phyloP scores from a whole-genome alignment of 2,888 invertebrate species.

The Druceiella hillmani region DNA sequence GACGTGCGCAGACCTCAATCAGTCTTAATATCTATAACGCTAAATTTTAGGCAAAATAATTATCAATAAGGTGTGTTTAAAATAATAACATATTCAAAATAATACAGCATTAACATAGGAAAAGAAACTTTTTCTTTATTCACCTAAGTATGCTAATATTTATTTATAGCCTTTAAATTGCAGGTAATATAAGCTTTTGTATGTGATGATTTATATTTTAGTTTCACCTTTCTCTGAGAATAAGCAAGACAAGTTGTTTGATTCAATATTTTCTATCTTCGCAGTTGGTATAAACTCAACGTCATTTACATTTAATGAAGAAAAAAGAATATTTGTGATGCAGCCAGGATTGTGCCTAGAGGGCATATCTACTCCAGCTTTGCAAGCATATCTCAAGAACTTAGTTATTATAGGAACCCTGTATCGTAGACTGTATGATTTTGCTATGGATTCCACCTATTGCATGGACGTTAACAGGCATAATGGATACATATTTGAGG shows the following conservation, averaged over 20 bases:
- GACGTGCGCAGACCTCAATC: no score
- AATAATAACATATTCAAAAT: no score
- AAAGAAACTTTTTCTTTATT: no score
- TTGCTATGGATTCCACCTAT: conserved; percentile 37
- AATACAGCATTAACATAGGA: no score
- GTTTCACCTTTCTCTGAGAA: neutral
- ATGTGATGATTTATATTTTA: no score
- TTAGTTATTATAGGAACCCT: conserved; percentile 41
- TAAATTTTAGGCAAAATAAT: no score
- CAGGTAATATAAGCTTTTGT: no score
- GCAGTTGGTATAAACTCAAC: conserved; percentile 55
- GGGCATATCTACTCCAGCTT: conserved; percentile 41
- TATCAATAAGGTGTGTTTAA: no score
- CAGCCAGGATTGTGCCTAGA: conserved; percentile 40
- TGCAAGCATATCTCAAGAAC: conserved; percentile 36
- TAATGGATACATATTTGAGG: conserved; percentile 45
- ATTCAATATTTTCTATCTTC: conserved; percentile 23
- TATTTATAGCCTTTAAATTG: no score
- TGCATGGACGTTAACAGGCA: no score
- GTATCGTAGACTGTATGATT: conserved; percentile 39
- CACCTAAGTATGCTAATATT: no score
- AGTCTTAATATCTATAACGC: no score
- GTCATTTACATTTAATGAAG: conserved; percentile 44
- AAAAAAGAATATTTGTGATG: conserved; percentile 41
- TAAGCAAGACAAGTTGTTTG: neutral